Conservation (phyloP, 2,888 invertebrate species). For the Tenthredo amoena region DNA sequence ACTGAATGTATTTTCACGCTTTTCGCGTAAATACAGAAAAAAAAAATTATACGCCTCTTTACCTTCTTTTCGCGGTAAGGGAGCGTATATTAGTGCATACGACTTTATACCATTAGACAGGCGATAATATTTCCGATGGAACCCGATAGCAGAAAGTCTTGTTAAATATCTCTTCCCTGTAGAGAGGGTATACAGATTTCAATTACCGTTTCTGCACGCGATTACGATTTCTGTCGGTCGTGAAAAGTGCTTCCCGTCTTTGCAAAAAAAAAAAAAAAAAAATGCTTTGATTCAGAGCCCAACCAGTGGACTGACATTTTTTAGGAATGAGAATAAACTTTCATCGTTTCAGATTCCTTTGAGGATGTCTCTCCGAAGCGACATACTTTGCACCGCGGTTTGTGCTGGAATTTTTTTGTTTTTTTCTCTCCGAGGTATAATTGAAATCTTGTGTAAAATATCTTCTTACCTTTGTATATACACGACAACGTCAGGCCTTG, state of each 20-base stretch:
- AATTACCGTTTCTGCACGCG: not conserved
- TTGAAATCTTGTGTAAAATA: not conserved
- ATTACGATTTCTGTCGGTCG: not conserved
- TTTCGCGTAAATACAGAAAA: too few species aligned
- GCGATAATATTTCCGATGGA: not conserved
- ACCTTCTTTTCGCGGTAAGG: too few species aligned
- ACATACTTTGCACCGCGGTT: not conserved
- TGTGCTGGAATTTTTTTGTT: not conserved
- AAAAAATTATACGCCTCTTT: too few species aligned
- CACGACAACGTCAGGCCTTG: not conserved
- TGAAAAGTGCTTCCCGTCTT: not conserved
- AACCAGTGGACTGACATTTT: not conserved
- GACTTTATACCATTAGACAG: too few species aligned
- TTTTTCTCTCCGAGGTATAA: not conserved
- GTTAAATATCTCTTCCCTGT: not conserved
- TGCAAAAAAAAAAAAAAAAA: not conserved
- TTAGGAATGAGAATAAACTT: constrained; percentile 12
- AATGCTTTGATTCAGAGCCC: not conserved
- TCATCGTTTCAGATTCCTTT: not conserved
- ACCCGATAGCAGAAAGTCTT: not conserved
- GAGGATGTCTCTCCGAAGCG: not conserved
- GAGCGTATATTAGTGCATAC: too few species aligned
- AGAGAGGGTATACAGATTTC: not conserved
- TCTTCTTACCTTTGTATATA: not conserved
- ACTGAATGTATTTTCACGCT: too few species aligned